Base-by-base conservation (phyloP, 2,113 vertebrate genomes). In the Platysteira castanea region DNA sequence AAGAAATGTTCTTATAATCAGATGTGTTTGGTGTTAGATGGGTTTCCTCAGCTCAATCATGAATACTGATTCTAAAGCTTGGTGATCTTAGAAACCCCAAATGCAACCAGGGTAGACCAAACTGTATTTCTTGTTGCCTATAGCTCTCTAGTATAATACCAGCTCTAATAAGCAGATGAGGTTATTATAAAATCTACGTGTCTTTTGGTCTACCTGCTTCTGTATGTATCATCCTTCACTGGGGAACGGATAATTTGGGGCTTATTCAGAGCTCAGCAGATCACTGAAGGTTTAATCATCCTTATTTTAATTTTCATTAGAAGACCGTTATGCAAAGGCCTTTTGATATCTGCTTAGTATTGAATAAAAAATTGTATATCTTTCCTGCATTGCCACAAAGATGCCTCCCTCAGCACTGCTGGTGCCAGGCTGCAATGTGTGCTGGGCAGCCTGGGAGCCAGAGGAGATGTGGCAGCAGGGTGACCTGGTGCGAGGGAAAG, bases 271-370 rank as follows among this genome's bases (percentile, higher is more conserved):
- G 74, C 94, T 95, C 87, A 85, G 91, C 93, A 93, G 61, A 79
- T 96, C 94, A 89, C 81, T 90, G 87, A 93, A 83, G 54, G 35
- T 95, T 94, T 95, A 78, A 88, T 94, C 64, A 91, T 76, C 90
- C 87, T 94, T 93, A 91, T 93, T 96, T 95, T 95, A 93, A 94
- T 91, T 97, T 94, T 95, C 91, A 94, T 95, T 93, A 96, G n/a
- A 96, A 88, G 82, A 67, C 30, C 0, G 0, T 93, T 95, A 95
- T 89, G 89, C 82, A 93, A 87, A 89, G 84, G 57, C 41, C 39
- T 94, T 95, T 96, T 95, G 78, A 59, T 89, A 91, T 88, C 89
- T 94, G 67, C 87, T 83, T 79, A 80, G 39, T 28, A 37, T 28
- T 80, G 67, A 94, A 87, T 77, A 94, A 90, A 79, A 82, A 19